Conservation (phyloP, 1,140 invertebrate genomes). For the roundworm (Caenorhabditis elegans) region DNA sequence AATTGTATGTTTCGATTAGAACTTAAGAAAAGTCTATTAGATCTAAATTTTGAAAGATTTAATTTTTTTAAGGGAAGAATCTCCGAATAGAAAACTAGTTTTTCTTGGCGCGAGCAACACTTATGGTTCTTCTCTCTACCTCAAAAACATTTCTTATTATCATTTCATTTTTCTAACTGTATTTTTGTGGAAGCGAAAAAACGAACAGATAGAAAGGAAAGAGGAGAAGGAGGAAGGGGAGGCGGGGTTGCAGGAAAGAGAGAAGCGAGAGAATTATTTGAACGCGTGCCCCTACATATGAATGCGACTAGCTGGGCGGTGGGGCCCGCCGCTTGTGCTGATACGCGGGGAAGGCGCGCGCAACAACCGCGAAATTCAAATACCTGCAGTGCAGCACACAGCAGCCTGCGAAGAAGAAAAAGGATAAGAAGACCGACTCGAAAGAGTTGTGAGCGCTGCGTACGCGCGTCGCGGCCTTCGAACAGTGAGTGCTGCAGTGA, state of each 20-base stretch:
- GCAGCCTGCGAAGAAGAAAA: not conserved
- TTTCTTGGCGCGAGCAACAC: too few relatives aligned
- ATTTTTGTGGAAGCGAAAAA: not conserved
- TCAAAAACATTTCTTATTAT: not conserved
- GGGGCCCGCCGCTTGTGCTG: not conserved
- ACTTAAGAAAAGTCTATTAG: too few relatives aligned
- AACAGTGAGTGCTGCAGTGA: not conserved
- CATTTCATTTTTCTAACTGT: not conserved
- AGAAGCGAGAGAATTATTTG: conserved; percentile 33
- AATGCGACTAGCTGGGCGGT: not conserved
- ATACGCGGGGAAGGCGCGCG: not conserved
- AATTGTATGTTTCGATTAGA: too few relatives aligned
- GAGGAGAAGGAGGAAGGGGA: not conserved
- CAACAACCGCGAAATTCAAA: not conserved
- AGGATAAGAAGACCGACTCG: not conserved
- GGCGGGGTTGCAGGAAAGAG: not conserved
- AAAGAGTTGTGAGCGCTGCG: not conserved
- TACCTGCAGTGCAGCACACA: conserved; percentile 7
- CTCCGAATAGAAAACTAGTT: too few relatives aligned
- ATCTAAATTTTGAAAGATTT: too few relatives aligned
- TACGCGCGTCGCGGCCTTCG: not conserved
- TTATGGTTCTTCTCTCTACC: not conserved
- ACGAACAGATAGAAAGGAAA: not conserved
- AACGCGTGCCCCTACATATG: not conserved
- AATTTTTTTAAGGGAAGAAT: too few relatives aligned